Evolutionary conservation across 1,140 invertebrate genomes (phyloP), one percentile per base, ranked within the genome.

Genomic region (Euwallacea similis): DNA sequence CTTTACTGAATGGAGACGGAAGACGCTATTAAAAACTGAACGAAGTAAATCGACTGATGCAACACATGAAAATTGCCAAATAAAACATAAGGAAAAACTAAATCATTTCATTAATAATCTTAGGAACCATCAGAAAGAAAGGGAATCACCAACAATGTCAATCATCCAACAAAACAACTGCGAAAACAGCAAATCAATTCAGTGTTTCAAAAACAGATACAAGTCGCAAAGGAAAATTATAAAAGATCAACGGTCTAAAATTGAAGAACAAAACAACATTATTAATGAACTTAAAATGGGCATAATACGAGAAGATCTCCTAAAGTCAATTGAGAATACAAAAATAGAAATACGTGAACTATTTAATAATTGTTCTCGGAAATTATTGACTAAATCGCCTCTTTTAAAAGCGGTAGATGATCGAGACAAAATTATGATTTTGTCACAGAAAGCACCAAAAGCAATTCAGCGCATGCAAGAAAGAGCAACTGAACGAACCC

Each of bases 151-250:
- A 33, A 33, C 21, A 33, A 4, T 2, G 21, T 33, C 21, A 33
- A 4, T 33, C 1, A 4, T 33, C 21, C 21, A 33, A 33, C 21
- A 33, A 33, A 33, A 33, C 21, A 61, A 63, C 13, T 11, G 13
- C 46, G 9, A 63, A 63, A 15, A 15, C 42, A 61, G 9, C 11
- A 43, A 61, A n/a, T 42, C 42, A 8, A 11, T 43, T 4, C 54
- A 56, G 54, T 56, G 8, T 6, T 71, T 66, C 42, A 71, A 67
- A 70, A 73, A 66, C 63, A 86, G 88, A 73, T 86, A 86, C 16
- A 86, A 86, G 76, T 82, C 87, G 11, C 88, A 89, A 78, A 87
- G 88, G 77, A 83, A 86, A 68, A 87, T 88, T 47, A 89, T 89
- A 53, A 84, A 87, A 43, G 71, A 85, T 8, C 87, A 89, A 76